phyloP scores from a whole-genome alignment of 2,797 vertebrate genomes.

The Sebastes baramenuke region DNA sequence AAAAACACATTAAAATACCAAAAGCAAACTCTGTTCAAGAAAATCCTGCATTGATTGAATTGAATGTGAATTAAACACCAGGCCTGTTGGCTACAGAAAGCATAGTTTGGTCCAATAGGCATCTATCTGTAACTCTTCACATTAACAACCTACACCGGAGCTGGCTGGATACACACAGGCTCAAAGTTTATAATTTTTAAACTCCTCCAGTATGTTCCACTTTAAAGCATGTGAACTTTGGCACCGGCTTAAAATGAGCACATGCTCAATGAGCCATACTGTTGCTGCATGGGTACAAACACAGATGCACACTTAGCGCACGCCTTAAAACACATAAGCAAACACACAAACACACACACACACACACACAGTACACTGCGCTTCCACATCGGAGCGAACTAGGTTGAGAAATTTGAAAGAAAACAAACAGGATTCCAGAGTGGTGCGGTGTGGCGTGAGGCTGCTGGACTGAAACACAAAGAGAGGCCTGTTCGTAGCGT shows the following conservation, averaged over 20 bases:
- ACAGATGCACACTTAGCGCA: slow-evolving; percentile 61
- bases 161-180: slow-evolving; percentile 42
- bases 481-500: slow-evolving; percentile 71
- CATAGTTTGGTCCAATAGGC: slow-evolving; percentile 24
- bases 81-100: slow-evolving; percentile 28
- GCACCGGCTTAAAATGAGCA: slow-evolving; percentile 66
- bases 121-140: slow-evolving; percentile 48
- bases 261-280: slow-evolving; percentile 72
- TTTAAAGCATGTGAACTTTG: slow-evolving; percentile 73
- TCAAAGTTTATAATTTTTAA: slow-evolving; percentile 38
- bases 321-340: slow-evolving; percentile 44
- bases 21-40: not conserved
- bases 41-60: slow-evolving; percentile 10
- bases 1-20: slow-evolving; percentile 44
- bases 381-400: slow-evolving; percentile 62
- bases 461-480: slow-evolving; percentile 74
- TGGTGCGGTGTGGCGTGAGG: slow-evolving; percentile 74
- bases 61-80: slow-evolving; percentile 41
- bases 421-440: slow-evolving; percentile 83
- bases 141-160: slow-evolving; percentile 29
- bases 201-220: slow-evolving; percentile 51
- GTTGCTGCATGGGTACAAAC: slow-evolving; percentile 60
- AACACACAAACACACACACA: slow-evolving; percentile 6
- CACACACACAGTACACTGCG: slow-evolving; percentile 41
- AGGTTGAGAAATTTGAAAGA: slow-evolving; percentile 80